Conservation (phyloP, 2,113 vertebrate species). For the Aegotheles bennettii region DNA sequence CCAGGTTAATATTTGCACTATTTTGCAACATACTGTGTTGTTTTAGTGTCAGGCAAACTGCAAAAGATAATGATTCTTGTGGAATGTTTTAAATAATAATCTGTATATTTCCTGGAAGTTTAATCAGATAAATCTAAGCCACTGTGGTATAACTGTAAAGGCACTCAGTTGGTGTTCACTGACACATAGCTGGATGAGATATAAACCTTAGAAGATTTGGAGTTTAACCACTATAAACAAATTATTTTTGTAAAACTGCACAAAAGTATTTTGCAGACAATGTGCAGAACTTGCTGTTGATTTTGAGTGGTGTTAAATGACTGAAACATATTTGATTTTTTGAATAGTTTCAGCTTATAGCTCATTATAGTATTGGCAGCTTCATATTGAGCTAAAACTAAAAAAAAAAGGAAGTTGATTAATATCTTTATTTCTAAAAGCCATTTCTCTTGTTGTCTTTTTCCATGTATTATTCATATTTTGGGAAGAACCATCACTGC, state of each 20-base stretch:
- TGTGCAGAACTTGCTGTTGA: background rate
- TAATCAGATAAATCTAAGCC: slow-evolving; percentile 8
- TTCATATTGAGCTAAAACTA: slow-evolving; percentile 25
- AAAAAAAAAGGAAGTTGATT: background rate
- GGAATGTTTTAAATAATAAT: slow-evolving; percentile 46
- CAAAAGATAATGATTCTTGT: slow-evolving; percentile 31
- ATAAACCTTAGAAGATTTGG: background rate
- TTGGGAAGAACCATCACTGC: background rate
- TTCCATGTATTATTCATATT: background rate
- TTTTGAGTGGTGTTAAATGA: background rate
- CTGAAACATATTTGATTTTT: background rate
- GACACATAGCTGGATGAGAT: background rate
- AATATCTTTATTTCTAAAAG: background rate
- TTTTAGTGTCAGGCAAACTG: slow-evolving; percentile 29
- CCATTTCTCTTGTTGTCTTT: background rate
- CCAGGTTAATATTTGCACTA: background rate
- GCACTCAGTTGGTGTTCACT: background rate
- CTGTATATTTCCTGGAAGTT: slow-evolving; percentile 14
- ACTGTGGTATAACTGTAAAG: background rate
- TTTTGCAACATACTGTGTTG: slow-evolving; percentile 18
- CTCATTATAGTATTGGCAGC: background rate
- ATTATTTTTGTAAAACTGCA: background rate
- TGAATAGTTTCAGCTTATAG: background rate
- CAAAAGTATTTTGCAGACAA: background rate
- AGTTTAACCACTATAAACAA: background rate